Evolutionary conservation across 2,888 invertebrate genomes (phyloP).

Genomic region (Nemapogon koenigi): DNA sequence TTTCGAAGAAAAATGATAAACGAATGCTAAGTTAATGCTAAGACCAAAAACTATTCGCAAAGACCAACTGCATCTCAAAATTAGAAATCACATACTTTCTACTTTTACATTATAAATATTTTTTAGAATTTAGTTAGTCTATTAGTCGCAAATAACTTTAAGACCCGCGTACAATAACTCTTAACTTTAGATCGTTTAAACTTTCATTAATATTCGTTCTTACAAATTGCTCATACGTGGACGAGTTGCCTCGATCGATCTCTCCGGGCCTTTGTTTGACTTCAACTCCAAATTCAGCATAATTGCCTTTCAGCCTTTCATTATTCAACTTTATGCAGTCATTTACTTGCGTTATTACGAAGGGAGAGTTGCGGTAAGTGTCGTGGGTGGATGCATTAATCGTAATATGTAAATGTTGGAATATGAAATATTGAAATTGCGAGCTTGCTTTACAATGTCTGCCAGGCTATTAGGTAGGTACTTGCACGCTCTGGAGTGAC

Average conservation of each 20-base stretch:
- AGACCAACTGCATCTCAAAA: too few relatives aligned
- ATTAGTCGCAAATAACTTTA: too few relatives aligned
- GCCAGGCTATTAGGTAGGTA: background rate
- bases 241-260: constrained; percentile 59
- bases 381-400: constrained; percentile 62
- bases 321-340: constrained; percentile 64
- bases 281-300: constrained; percentile 61
- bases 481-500: too few relatives aligned
- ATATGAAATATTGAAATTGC: constrained; percentile 58
- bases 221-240: constrained; percentile 60
- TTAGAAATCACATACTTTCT: too few relatives aligned
- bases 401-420: constrained; percentile 58
- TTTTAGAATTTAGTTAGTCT: too few relatives aligned
- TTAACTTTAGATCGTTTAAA: too few relatives aligned
- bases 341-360: constrained; percentile 61
- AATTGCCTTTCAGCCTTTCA: constrained; percentile 64
- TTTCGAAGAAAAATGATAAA: too few relatives aligned
- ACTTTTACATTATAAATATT: too few relatives aligned
- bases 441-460: constrained; percentile 32
- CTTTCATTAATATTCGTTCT: constrained; percentile 58
- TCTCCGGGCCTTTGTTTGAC: constrained; percentile 58
- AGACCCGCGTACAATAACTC: constrained; percentile 42
- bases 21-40: too few relatives aligned
- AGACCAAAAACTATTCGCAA: too few relatives aligned
- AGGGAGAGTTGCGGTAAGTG: constrained; percentile 54